Conservation (phyloP, 1,140 invertebrate genomes). For the Neoseiulus cucumeris region DNA sequence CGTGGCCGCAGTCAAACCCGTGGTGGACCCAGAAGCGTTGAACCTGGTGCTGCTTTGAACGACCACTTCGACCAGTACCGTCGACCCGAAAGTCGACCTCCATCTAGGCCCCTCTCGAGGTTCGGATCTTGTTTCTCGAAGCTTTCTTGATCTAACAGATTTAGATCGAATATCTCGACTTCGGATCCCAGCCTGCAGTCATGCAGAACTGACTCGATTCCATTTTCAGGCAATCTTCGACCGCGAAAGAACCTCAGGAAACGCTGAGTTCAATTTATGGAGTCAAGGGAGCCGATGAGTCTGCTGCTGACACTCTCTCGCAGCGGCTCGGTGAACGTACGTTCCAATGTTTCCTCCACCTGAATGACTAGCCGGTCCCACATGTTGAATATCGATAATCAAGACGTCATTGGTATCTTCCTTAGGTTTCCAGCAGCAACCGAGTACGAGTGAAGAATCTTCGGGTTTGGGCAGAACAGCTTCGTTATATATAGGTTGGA, state of each 20-base stretch:
- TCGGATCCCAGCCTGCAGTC: too few relatives aligned
- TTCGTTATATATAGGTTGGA: neutral
- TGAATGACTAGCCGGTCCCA: too few relatives aligned
- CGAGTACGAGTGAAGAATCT: neutral
- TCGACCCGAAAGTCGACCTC: conserved; percentile 48
- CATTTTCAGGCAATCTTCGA: conserved; percentile 16
- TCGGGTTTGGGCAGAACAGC: conserved; percentile 11
- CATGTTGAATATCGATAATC: neutral
- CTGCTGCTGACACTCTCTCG: neutral
- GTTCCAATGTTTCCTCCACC: neutral
- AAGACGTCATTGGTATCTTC: neutral
- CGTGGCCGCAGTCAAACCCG: conserved; percentile 15
- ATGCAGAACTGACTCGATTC: too few relatives aligned
- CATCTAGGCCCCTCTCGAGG: conserved; percentile 35
- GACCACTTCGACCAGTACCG: conserved; percentile 79
- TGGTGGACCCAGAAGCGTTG: neutral
- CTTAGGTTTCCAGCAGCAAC: neutral
- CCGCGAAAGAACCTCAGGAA: neutral
- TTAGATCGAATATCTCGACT: too few relatives aligned
- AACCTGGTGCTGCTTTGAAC: conserved; percentile 32
- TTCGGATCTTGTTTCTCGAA: conserved; percentile 56
- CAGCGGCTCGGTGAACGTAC: neutral
- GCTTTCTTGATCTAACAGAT: too few relatives aligned
- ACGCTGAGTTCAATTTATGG: neutral
- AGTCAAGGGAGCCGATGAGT: neutral